phyloP scores from a whole-genome alignment of 2,888 invertebrate genomes.

The Stenoptilia bipunctidactyla region DNA sequence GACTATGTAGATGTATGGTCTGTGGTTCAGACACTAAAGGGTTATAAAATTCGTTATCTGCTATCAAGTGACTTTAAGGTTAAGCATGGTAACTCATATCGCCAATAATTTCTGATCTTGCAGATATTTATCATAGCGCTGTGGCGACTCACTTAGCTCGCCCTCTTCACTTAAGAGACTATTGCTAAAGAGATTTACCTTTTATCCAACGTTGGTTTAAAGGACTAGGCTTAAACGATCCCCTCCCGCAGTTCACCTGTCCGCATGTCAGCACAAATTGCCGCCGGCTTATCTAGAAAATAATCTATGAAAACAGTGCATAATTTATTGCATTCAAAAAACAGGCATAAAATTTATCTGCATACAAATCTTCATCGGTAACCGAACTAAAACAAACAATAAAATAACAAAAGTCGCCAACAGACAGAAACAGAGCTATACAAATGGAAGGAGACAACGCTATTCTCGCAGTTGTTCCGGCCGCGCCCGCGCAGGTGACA shows the following conservation, averaged over 20 bases:
- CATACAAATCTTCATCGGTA: slow-evolving; percentile 47
- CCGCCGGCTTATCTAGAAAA: slow-evolving; percentile 38
- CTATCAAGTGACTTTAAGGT: too few relatives aligned
- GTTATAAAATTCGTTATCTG: too few relatives aligned
- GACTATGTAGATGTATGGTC: too few relatives aligned
- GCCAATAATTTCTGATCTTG: too few relatives aligned
- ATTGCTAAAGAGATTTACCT: too few relatives aligned
- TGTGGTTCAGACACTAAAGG: too few relatives aligned
- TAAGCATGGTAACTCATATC: too few relatives aligned
- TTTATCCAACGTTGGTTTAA: too few relatives aligned
- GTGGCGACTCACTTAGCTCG: too few relatives aligned
- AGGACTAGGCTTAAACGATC: too few relatives aligned
- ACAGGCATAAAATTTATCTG: slow-evolving; percentile 60
- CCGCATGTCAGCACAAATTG: slow-evolving; percentile 50
- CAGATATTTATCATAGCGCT: too few relatives aligned
- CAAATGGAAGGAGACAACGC: slow-evolving; percentile 21
- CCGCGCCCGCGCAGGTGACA: slow-evolving; percentile 65
- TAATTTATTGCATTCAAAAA: slow-evolving; percentile 66
- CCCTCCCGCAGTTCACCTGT: slow-evolving; percentile 60
- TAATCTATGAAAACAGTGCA: slow-evolving; percentile 44
- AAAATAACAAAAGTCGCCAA: slow-evolving; percentile 31
- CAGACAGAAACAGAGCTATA: slow-evolving; percentile 28
- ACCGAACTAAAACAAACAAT: slow-evolving; percentile 51
- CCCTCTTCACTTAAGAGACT: too few relatives aligned
- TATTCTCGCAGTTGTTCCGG: slow-evolving; percentile 52